phyloP scores from a whole-genome alignment of 2,113 vertebrate genomes.

The western clawed frog (Xenopus tropicalis) region DNA sequence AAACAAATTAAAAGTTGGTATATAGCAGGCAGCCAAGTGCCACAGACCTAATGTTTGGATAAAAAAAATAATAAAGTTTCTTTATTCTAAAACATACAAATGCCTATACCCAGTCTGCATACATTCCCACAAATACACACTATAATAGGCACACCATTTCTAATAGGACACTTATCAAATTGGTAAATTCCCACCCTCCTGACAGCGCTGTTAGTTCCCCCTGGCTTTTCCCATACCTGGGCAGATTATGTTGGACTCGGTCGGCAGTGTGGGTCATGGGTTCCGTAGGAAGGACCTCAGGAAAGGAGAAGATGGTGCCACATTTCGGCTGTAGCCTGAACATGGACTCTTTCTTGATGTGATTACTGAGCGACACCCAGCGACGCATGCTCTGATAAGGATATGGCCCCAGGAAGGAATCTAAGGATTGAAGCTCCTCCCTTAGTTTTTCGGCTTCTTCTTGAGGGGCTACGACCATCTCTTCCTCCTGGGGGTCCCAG shows the following conservation, averaged over 20 bases:
- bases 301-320: constrained; percentile 79
- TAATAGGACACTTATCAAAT: no score
- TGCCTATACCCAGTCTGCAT: no score
- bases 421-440: constrained; percentile 75
- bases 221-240: no score
- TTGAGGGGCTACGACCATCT: constrained; percentile 67
- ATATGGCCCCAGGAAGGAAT: constrained; percentile 81
- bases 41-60: no score
- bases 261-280: constrained; percentile 74
- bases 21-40: no score
- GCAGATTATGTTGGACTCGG: constrained; percentile 69
- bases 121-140: no score
- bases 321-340: constrained; percentile 77
- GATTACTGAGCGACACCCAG: constrained; percentile 88
- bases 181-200: no score
- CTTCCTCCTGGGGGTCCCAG: constrained; percentile 76
- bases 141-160: no score
- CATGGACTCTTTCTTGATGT: constrained; percentile 68
- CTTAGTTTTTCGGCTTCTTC: constrained; percentile 72
- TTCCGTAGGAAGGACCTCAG: constrained; percentile 80
- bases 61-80: no score
- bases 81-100: no score
- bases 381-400: constrained; percentile 82
- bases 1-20: no score
- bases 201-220: no score